These are phyloP conservation scores for Caenorhabditis drosophilae DNA, from an alignment of 2,888 invertebrate species.

Conservation along the genomic window DNA sequence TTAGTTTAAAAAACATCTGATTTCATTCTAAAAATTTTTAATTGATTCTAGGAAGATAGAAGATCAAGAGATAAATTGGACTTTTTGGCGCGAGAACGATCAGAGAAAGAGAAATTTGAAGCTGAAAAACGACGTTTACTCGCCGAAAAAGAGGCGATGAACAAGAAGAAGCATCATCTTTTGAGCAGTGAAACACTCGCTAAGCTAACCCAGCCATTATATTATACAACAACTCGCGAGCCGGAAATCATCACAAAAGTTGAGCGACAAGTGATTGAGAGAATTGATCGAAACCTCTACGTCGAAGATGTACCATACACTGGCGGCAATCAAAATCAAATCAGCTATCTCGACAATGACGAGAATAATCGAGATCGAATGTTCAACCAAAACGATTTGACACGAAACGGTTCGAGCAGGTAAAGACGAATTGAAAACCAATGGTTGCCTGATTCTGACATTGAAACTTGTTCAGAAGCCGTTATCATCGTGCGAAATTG, in stretches of 20 bases:
- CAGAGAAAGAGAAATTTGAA: conserved; percentile 64
- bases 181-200: conserved; percentile 61
- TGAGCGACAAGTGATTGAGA: conserved; percentile 62
- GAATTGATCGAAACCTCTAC: conserved; percentile 66
- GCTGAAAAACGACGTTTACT: conserved; percentile 59
- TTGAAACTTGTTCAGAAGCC: conserved; percentile 43
- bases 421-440: no score
- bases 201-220: conserved; percentile 62
- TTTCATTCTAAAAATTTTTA: not conserved
- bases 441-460: no score
- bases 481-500: conserved; percentile 52
- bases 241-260: conserved; percentile 64
- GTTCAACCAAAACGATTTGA: conserved; percentile 48
- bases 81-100: conserved; percentile 56
- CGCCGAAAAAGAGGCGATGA: conserved; percentile 59
- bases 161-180: conserved; percentile 47
- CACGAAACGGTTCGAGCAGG: conserved; percentile 50
- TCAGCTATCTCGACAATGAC: conserved; percentile 48
- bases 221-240: conserved; percentile 40
- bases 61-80: conserved; percentile 63
- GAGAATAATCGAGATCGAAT: conserved; percentile 41
- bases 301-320: conserved; percentile 51
- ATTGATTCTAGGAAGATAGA: conserved; percentile 51
- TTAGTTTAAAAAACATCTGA: conserved; percentile 1
- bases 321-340: conserved; percentile 36